These are phyloP conservation scores for Caenorhabditis zanzibari DNA, from an alignment of 2,888 invertebrate genomes.

Conservation along the genomic window DNA sequence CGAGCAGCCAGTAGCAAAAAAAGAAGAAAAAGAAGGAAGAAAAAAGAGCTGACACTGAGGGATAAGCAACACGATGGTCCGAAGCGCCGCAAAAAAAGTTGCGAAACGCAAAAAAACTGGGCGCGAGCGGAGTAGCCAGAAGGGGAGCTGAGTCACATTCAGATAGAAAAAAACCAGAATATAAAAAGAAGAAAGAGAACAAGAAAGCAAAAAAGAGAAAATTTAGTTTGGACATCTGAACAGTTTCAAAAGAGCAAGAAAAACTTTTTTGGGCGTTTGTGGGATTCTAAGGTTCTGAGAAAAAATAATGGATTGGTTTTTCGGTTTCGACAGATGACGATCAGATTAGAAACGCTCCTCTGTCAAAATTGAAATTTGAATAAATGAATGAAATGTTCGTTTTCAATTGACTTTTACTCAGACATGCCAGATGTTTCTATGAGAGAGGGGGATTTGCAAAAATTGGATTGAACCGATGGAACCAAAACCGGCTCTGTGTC, in stretches of 20 bases:
- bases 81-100: slow-evolving; percentile 51
- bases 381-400: slow-evolving; percentile 64
- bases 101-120: slow-evolving; percentile 59
- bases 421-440: slow-evolving; percentile 65
- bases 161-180: slow-evolving; percentile 29
- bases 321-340: slow-evolving; percentile 27
- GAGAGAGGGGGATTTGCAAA: slow-evolving; percentile 42
- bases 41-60: slow-evolving; percentile 58
- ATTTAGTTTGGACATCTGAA: slow-evolving; percentile 38
- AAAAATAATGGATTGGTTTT: neutral
- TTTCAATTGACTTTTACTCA: slow-evolving; percentile 52
- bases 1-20: slow-evolving; percentile 45
- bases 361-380: slow-evolving; percentile 55
- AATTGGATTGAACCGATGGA: slow-evolving; percentile 52
- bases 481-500: slow-evolving; percentile 36
- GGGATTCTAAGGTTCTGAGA: neutral
- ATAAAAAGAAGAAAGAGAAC: slow-evolving; percentile 14
- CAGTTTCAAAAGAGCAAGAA: slow-evolving; percentile 42
- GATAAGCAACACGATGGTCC: slow-evolving; percentile 56
- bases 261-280: slow-evolving; percentile 1
- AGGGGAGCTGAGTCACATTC: slow-evolving; percentile 46
- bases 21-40: slow-evolving; percentile 41
- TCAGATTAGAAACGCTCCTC: slow-evolving; percentile 55
- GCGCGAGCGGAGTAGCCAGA: slow-evolving; percentile 33
- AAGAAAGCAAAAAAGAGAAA: slow-evolving; percentile 26